phyloP scores from a whole-genome alignment of 2,113 vertebrate genomes.

The Apistogramma diplotaenia region DNA sequence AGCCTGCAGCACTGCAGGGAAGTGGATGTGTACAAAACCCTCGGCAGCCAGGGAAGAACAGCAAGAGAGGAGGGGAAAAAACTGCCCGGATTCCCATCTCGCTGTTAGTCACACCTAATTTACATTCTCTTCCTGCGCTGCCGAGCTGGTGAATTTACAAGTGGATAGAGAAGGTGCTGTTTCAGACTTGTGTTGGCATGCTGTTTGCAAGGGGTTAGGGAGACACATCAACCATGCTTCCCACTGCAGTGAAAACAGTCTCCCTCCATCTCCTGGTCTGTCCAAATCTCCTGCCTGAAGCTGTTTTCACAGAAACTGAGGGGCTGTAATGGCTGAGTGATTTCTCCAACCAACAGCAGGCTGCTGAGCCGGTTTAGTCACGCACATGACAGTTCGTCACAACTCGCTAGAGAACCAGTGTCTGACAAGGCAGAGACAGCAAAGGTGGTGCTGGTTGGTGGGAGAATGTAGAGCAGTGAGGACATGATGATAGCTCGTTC shows the following conservation, averaged over 20 bases:
- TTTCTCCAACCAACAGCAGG: slow-evolving; percentile 45
- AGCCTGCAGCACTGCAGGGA: slow-evolving; percentile 60
- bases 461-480: slow-evolving; percentile 33
- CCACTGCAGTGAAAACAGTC: slow-evolving; percentile 54
- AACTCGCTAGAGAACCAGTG: slow-evolving; percentile 42
- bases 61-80: slow-evolving; percentile 33
- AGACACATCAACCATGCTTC: slow-evolving; percentile 45
- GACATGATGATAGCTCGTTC: slow-evolving; percentile 24
- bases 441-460: slow-evolving; percentile 30
- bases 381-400: slow-evolving; percentile 64
- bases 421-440: slow-evolving; percentile 53
- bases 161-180: slow-evolving; percentile 68
- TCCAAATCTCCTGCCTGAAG: slow-evolving; percentile 60
- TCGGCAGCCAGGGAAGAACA: slow-evolving; percentile 52
- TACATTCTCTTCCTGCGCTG: slow-evolving; percentile 68
- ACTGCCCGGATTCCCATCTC: slow-evolving; percentile 62
- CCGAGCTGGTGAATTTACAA: slow-evolving; percentile 68
- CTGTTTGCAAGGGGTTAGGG: slow-evolving; percentile 62
- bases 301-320: slow-evolving; percentile 65
- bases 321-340: slow-evolving; percentile 64
- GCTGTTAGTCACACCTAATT: slow-evolving; percentile 76
- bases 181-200: slow-evolving; percentile 65
- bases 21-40: slow-evolving; percentile 68
- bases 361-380: slow-evolving; percentile 61
- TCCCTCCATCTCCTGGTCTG: slow-evolving; percentile 36